Conservation (phyloP, 35 echinoderm and acorn worm genomes). For the Heliocidaris erythrogramma region DNA sequence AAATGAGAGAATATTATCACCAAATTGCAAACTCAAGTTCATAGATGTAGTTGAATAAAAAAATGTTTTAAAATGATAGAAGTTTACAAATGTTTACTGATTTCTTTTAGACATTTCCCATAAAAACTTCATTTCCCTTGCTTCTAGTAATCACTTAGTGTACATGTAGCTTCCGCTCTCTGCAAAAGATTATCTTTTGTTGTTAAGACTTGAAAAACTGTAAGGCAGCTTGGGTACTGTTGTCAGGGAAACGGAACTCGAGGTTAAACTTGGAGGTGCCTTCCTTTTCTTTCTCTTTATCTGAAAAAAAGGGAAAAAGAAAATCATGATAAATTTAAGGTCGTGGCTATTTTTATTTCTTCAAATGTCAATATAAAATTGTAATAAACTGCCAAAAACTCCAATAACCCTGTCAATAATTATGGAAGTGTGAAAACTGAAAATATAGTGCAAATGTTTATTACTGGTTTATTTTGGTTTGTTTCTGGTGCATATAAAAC, state of each 20-base stretch:
- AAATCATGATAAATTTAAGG: background rate
- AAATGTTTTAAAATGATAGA: no score
- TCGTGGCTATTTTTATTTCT: background rate
- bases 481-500: background rate
- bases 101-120: background rate
- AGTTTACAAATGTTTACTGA: no score
- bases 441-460: background rate
- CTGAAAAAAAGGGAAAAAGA: background rate
- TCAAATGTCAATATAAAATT: background rate
- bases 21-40: no score
- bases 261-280: background rate
- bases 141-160: background rate
- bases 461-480: background rate
- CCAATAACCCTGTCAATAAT: background rate
- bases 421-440: background rate
- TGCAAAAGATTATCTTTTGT: background rate
- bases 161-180: background rate
- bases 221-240: background rate
- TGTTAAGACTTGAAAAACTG: constrained; percentile 19
- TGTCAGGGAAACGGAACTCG: constrained; percentile 18
- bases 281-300: constrained; percentile 33
- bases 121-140: background rate
- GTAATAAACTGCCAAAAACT: background rate
- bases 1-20: no score
- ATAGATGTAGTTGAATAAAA: no score